Base-by-base conservation (phyloP, 2,888 invertebrate genomes). In the Parapristionchus giblindavisi region DNA sequence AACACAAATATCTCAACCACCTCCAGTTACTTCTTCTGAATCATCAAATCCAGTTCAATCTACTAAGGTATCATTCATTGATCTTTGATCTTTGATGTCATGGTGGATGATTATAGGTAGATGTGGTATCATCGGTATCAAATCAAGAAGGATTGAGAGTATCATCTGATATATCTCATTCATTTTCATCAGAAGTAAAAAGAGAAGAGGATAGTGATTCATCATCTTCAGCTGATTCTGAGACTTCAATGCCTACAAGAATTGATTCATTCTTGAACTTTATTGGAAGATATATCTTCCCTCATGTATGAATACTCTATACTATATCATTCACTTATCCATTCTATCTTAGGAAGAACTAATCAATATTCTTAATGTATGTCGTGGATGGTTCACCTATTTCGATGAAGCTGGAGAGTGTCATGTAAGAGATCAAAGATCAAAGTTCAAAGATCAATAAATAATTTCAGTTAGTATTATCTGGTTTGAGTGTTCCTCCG, bases 321-420 rank as follows among this genome's bases (percentile, higher is more conserved):
- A 6, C 70, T 51, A 21, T 32, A 51, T 36, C 52, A 32, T 21
- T 65, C 48, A 24, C 11, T 32, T 8, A n/a, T 51, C 21, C n/a
- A 5, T 32, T 32, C 52, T 48, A 6, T 70, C 32, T 71, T 78
- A 82, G 80, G 82, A 83, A 29, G 82, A 81, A 36, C 68, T 83
- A 27, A 76, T 77, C 17, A 76, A 77, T 29, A 71, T 83, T 43
- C 76, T 79, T 6, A 56, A 54, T 40, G 21, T 71, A 3, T 71
- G 71, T 56, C 54, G 71, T 24, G 54, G 56, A 36, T 52, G 54
- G 71, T 21, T 38, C 4, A 5, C 29, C 29, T 56, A 71, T 29
- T 71, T 71, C 32, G 71, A 71, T n/a, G 71, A 71, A 29, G 8
- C 52, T n/a, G 65, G 65, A 43, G 5, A 38, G 11, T 17, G 17